Conservation (phyloP, 1,140 invertebrate species). For the Hycleus phaleratus region DNA sequence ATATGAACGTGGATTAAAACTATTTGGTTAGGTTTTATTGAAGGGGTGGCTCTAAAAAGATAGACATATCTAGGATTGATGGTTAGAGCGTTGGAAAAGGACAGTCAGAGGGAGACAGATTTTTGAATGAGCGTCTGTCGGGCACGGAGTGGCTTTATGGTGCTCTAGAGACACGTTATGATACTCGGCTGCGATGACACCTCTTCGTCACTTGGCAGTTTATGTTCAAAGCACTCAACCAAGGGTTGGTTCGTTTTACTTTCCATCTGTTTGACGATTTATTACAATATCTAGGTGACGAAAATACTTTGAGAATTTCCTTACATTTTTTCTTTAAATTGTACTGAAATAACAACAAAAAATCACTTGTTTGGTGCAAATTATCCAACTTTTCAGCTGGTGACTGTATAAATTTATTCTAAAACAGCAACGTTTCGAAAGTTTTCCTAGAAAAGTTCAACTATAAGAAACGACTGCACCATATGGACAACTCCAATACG, state of each 20-base stretch:
- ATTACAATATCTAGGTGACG: background rate
- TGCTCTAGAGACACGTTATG: slow-evolving; percentile 23
- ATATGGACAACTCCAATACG: no score
- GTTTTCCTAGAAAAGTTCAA: slow-evolving; percentile 11
- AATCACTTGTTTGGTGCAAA: no score
- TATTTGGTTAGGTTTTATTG: no score
- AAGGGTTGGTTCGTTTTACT: slow-evolving; percentile 8
- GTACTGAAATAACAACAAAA: no score
- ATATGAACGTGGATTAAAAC: no score
- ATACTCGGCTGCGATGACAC: slow-evolving; percentile 21
- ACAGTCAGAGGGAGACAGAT: background rate
- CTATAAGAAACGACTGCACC: background rate
- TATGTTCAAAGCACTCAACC: slow-evolving; percentile 19
- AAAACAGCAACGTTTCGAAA: slow-evolving; percentile 3
- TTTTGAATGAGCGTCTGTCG: slow-evolving; percentile 23
- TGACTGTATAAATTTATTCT: slow-evolving; percentile 13
- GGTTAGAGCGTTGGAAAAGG: no score
- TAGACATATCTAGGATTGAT: no score
- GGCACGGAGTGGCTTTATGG: slow-evolving; percentile 28
- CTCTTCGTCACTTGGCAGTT: slow-evolving; percentile 24
- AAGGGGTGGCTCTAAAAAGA: no score
- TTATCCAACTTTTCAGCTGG: slow-evolving; percentile 8
- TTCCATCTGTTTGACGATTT: slow-evolving; percentile 1
- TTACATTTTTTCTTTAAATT: no score
- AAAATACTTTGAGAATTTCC: no score